Evolutionary conservation across 2,888 invertebrate genomes (phyloP).

Genomic region (Eristalis arbustorum): DNA sequence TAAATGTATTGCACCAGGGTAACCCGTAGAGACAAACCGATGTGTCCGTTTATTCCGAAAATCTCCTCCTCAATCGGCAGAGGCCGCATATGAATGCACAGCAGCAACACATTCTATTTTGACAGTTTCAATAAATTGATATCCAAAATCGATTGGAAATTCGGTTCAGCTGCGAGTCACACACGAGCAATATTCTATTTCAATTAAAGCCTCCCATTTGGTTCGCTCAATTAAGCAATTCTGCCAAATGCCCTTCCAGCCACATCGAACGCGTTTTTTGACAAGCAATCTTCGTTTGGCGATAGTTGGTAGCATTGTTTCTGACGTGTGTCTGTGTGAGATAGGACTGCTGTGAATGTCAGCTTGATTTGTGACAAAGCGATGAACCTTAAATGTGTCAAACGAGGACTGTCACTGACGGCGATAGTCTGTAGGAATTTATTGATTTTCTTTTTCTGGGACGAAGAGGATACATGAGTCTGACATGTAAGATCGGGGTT

Average conservation of each 20-base stretch:
- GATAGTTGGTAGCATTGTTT: background rate
- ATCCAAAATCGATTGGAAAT: conserved; percentile 31
- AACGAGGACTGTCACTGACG: background rate
- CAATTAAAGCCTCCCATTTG: conserved; percentile 6
- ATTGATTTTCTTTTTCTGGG: background rate
- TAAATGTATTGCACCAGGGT: conserved; percentile 54
- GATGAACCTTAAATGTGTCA: background rate
- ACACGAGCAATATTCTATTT: background rate
- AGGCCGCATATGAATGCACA: background rate
- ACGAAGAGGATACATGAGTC: background rate
- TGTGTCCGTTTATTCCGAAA: background rate
- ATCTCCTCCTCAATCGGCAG: background rate
- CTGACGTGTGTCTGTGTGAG: background rate
- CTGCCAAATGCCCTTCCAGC: background rate
- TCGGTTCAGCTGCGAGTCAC: background rate
- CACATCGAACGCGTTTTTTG: background rate
- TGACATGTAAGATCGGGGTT: background rate
- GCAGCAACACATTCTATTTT: background rate
- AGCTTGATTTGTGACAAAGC: background rate
- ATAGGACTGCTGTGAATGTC: background rate
- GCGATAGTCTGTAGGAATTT: background rate
- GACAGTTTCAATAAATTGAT: conserved; percentile 52
- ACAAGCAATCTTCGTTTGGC: background rate
- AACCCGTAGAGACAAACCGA: conserved; percentile 22
- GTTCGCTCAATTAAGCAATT: conserved; percentile 14